Evolutionary conservation across 1,140 invertebrate genomes (phyloP).

Genomic region (Drosophila pseudoananassae): DNA sequence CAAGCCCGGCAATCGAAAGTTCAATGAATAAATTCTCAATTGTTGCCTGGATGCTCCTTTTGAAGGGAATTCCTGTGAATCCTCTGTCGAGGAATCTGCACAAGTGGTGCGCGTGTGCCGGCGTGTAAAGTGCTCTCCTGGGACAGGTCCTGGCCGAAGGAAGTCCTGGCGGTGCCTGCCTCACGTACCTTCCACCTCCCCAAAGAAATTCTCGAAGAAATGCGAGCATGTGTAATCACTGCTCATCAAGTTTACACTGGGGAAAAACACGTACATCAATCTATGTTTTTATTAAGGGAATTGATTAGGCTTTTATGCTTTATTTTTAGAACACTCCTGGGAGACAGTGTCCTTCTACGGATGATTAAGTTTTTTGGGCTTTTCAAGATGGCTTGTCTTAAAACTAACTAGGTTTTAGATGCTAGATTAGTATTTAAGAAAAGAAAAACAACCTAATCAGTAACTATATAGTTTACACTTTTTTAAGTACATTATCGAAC

Average conservation of each 20-base stretch:
- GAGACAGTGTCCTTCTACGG: neutral
- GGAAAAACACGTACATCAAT: conserved; percentile 41
- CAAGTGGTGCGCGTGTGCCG: conserved; percentile 59
- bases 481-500: conserved; percentile 4
- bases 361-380: neutral
- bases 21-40: conserved; percentile 65
- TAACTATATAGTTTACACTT: conserved; percentile 32
- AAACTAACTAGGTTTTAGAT: neutral
- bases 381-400: neutral
- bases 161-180: conserved; percentile 25
- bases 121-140: conserved; percentile 72
- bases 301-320: conserved; percentile 32
- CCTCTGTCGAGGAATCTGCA: conserved; percentile 13
- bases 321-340: conserved; percentile 1
- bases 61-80: conserved; percentile 9
- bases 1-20: conserved; percentile 18
- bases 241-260: conserved; percentile 71
- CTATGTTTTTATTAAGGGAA: conserved; percentile 32
- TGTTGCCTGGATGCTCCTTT: conserved; percentile 31
- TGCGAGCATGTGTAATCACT: conserved; percentile 73
- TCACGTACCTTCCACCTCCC: conserved; percentile 48
- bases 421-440: neutral
- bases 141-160: conserved; percentile 44
- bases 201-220: conserved; percentile 3
- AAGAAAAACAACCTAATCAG: neutral